Evolutionary conservation across 1,140 invertebrate species (phyloP), one percentile per base, ranked within the genome.

Genomic region (Aphelenchoides besseyi): DNA sequence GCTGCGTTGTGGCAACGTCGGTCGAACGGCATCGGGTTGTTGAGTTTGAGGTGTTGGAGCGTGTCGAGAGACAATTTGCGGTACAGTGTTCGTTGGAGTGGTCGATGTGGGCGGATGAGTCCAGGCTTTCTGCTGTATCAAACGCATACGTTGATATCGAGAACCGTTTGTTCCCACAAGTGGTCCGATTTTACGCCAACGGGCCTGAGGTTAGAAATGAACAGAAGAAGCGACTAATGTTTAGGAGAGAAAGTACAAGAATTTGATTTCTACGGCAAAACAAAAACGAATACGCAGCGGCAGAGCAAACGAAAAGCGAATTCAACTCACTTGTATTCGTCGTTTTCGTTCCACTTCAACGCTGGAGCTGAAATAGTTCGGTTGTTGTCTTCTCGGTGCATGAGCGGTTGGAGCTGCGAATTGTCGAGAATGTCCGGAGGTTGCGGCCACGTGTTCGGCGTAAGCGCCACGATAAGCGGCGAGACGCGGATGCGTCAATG

Each of bases 121-220:
- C 67, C 67, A 69, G 1, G 61, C 64, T 5, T 69, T 69, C 23
- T 69, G 67, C 28, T 69, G 67, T n/a, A 69, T 69, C 29, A 69
- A 35, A 2, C 67, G 61, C 67, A 69, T 69, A 12, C 64, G 23
- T 69, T 69, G 67, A 29, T 26, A 69, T 18, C 61, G 67, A 69
- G 16, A 18, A 1, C 67, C 67, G 12, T 12, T 36, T 29, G 71
- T n/a, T 28, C 71, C 54, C 36, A 72, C 72, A 37, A 75, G 23
- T 18, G 72, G 57, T 75, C 70, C 68, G 70, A 72, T 72, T 75
- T 72, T 72, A n/a, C 71, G 74, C 71, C 71, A 72, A 3, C 71
- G 72, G 8, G 71, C 71, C 74, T 75, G 54, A 23, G 9, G 5
- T 36, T 33, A 63, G 71, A 16, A 32, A 66, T n/a, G 36, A 23